Evolutionary conservation across 23 tunicate species (phyloP), one percentile per base, ranked within the genome.

Genomic region (Clavelina lepadiformis): DNA sequence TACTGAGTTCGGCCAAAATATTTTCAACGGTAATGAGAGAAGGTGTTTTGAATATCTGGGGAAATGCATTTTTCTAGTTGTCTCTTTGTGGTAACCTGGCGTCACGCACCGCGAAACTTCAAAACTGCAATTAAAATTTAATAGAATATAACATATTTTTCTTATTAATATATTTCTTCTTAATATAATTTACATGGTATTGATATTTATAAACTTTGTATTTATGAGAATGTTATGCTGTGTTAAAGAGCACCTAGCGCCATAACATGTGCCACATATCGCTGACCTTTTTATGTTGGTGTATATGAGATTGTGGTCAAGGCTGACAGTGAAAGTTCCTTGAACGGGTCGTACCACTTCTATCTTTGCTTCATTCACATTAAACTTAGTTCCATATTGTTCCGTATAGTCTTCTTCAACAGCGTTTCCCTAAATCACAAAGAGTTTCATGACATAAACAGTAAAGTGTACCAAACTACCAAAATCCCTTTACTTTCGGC

Each of bases 231-330:
- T n/a, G n/a, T n/a, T n/a, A n/a, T n/a, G n/a, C n/a, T n/a, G n/a
- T n/a, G n/a, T n/a, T n/a, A n/a, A n/a, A n/a, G n/a, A n/a, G n/a
- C n/a, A n/a, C n/a, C n/a, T n/a, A n/a, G n/a, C n/a, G n/a, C n/a
- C n/a, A n/a, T n/a, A n/a, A n/a, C n/a, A n/a, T n/a, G n/a, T n/a
- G n/a, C n/a, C n/a, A n/a, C n/a, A n/a, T n/a, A n/a, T n/a, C n/a
- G n/a, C 38, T 61, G 31, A 86, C 95, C 86, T 78, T 72, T 86
- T 86, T 6, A 86, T 68, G 36, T 72, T 86, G 6, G 95, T 86
- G 71, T 86, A 67, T 24, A 86, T 78, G 27, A 80, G 51, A 20
- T 66, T 71, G 63, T 78, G 61, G 33, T 86, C 95, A n/a, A 86
- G 27, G 34, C 74, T 34, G 11, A 86, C 55, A 27, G 85, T 45